Evolutionary conservation across 1,140 invertebrate species (phyloP), one percentile per base, ranked within the genome.

Genomic region (Apis cerana): DNA sequence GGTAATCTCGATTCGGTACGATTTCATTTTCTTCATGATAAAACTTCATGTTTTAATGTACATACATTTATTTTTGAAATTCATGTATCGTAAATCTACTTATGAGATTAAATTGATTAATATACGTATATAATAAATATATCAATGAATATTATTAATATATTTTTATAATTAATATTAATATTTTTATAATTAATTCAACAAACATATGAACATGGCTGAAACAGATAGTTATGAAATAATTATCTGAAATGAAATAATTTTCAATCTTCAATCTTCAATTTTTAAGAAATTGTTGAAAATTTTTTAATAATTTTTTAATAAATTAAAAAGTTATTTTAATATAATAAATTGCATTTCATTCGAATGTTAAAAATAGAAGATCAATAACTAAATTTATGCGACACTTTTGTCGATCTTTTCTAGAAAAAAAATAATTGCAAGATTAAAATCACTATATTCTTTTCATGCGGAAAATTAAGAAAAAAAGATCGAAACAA

Each of bases 401-500:
- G 33, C 7, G 21, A 1, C 17, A 43, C 21, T 19, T 27, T 12
- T 65, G 50, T 59, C 43, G 23, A 62, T 75, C n/a, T 17, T 62
- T 50, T n/a, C n/a, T 50, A 17, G 27, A 19, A 13, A 1, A 62
- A 1, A 62, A 75, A 43, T 75, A 75, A 62, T n/a, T n/a, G n/a
- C 9, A 1, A 21, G 15, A 72, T n/a, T 48, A 43, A 43, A 33
- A 19, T 48, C 10, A 13, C 10, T 75, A 50, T 15, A 33, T 52
- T 7, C 33, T n/a, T 50, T 62, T 48, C 11, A 62, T 8, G 43
- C 19, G 74, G 23, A 21, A 75, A 75, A 75, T 75, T n/a, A n/a
- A 27, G n/a, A 23, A 52, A 23, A 52, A 75, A 75, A 12, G 43
- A n/a, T 48, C 17, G 21, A 12, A 64, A 61, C n/a, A 52, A 52